Evolutionary conservation across 2,113 vertebrate genomes (phyloP), one percentile per base, ranked within the genome.

Genomic region (Neotoma lepida): DNA sequence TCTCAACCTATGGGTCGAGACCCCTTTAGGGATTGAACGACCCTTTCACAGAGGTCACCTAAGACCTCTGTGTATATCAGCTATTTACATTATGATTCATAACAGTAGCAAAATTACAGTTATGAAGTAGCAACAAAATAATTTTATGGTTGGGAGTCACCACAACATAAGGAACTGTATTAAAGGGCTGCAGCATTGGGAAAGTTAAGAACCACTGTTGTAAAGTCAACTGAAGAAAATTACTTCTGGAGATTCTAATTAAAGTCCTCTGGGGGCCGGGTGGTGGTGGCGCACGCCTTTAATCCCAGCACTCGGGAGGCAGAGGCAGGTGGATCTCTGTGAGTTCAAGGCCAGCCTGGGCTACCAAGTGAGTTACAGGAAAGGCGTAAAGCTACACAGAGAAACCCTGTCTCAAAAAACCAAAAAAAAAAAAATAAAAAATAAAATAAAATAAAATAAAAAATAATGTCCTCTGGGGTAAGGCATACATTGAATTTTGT

Each of bases 211-310:
- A 39, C 68, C 68, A 71, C 4, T 39, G n/a, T 39, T 71, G n/a
- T 66, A 90, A 51, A 94, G n/a, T 89, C 93, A 96, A 91, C 86
- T 10, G 70, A 94, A 95, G 81, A 90, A 90, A 97, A 90, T 92
- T 80, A 78, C 86, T 94, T 82, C 39, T 92, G n/a, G 51, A 51
- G n/a, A 92, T 49, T 84, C 61, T 86, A 88, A 95, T 74, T 84
- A 91, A 88, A 90, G 86, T 74, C 66, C 63, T 58, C 54, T 89
- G 41, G 68, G 90, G 9, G n/a, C n/a, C n/a, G n/a, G n/a, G n/a
- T n/a, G n/a, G n/a, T n/a, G n/a, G n/a, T n/a, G n/a, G n/a, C n/a
- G n/a, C n/a, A n/a, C n/a, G n/a, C n/a, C n/a, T n/a, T n/a, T n/a
- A n/a, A n/a, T n/a, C n/a, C n/a, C n/a, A n/a, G n/a, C n/a, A n/a